Base-by-base conservation (phyloP, 2,113 vertebrate genomes). In the Istiophorus platypterus region DNA sequence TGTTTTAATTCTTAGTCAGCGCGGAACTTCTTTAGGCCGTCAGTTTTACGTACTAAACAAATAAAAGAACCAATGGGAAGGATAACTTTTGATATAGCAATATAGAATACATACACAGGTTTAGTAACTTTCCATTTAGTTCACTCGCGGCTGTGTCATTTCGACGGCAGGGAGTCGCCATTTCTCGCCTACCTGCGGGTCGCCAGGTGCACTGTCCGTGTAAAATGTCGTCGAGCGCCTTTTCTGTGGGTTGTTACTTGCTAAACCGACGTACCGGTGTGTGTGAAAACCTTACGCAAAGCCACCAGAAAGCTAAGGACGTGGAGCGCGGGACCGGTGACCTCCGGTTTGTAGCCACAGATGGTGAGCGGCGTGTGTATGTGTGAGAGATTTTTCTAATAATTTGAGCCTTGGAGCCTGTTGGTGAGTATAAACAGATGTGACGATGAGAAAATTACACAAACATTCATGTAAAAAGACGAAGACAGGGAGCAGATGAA, bases 401-500 rank as follows among this genome's bases (percentile, higher is more conserved):
- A n/a, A 69, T 57, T 31, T 22, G 29, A 56, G 77, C 63, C 49
- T 20, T 2, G 8, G 41, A 82, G 78, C 18, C 64, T 67, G 24
- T 49, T 34, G 29, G 56, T 49, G 67, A 68, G 57, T n/a, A 10
- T 58, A 52, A 81, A 76, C 85, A 81, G 85, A 85, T 51, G 52
- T 81, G 45, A 69, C 29, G 69, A 73, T 8, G 26, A 59, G 26
- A 57, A 22, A 41, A 67, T 29, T 24, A 13, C 52, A 58, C 24
- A 56, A 54, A 54, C 45, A 59, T 62, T 58, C 59, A 17, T 73
- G 49, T 59, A 65, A 76, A 49, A 63, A 69, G 31, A 69, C 69
- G 17, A 72, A 26, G 37, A 54, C 39, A 1, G 1, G 17, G 17
- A 77, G 34, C 65, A 62, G 72, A 82, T 71, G 76, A 88, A 45